Evolutionary conservation across 1,140 invertebrate species (phyloP).

Genomic region (Drosophila simulans): DNA sequence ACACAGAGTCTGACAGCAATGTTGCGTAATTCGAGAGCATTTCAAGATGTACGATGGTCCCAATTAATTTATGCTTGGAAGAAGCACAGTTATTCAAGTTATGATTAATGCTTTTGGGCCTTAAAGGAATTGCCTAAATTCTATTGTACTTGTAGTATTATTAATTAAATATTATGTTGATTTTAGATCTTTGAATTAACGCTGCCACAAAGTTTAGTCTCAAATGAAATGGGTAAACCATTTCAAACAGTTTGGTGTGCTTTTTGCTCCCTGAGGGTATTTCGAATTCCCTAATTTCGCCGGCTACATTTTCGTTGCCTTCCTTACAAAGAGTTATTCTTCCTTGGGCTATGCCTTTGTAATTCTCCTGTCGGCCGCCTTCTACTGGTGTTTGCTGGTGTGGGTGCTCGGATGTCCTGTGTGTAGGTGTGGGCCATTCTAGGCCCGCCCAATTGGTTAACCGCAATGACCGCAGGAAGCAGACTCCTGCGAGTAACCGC

Average conservation of each 20-base stretch:
- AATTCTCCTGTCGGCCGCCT: slow-evolving; percentile 32
- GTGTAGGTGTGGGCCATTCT: slow-evolving; percentile 17
- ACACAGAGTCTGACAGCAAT: slow-evolving; percentile 5
- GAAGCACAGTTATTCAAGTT: neutral
- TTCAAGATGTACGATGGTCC: neutral
- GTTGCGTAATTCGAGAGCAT: slow-evolving; percentile 11
- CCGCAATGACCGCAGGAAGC: slow-evolving; percentile 77
- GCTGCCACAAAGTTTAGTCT: too few relatives aligned
- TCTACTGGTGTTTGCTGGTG: neutral
- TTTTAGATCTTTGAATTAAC: neutral
- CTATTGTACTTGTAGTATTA: too few relatives aligned
- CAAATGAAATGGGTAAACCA: neutral
- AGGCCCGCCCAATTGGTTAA: slow-evolving; percentile 49
- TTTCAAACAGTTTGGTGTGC: neutral
- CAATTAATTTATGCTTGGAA: neutral
- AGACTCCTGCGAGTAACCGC: slow-evolving; percentile 69
- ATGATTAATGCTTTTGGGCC: neutral
- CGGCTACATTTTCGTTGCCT: slow-evolving; percentile 15
- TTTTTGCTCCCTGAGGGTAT: slow-evolving; percentile 4
- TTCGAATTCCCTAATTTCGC: slow-evolving; percentile 1
- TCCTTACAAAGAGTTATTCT: slow-evolving; percentile 37
- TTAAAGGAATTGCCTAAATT: neutral
- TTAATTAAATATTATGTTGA: neutral
- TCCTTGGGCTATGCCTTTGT: slow-evolving; percentile 42
- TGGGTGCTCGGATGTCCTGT: slow-evolving; percentile 5